Conservation (phyloP, 2,797 vertebrate genomes). For the Cyprinella venusta region DNA sequence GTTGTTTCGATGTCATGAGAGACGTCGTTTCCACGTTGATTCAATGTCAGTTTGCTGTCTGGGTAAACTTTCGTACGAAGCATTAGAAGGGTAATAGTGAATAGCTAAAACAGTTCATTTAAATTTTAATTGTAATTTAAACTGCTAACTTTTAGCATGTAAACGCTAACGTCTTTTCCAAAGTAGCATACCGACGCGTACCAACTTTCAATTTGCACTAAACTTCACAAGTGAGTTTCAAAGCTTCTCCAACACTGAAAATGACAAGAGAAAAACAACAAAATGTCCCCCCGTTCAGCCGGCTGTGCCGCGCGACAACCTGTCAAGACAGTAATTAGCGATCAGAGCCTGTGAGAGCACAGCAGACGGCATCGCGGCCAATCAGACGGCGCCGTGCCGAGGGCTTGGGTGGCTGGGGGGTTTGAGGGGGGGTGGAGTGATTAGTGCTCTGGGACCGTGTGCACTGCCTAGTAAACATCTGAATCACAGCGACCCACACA, state of each 20-base stretch:
- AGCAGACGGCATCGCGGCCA: slow-evolving; percentile 26
- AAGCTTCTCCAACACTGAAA: slow-evolving; percentile 10
- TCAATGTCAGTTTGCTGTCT: too few relatives aligned
- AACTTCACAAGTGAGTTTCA: neutral
- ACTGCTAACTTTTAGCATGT: neutral
- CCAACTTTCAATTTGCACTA: neutral
- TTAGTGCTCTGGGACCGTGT: slow-evolving; percentile 36
- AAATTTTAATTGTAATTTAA: neutral
- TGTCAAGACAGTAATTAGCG: slow-evolving; percentile 53
- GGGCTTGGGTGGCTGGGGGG: slow-evolving; percentile 13
- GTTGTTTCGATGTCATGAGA: too few relatives aligned
- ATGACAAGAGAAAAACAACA: slow-evolving; percentile 2
- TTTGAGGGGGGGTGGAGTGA: slow-evolving; percentile 12
- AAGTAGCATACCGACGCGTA: neutral
- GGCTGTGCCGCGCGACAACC: slow-evolving; percentile 10
- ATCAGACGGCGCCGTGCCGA: slow-evolving; percentile 17
- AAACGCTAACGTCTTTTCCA: neutral
- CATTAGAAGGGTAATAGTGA: neutral
- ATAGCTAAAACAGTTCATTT: neutral
- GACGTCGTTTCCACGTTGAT: too few relatives aligned
- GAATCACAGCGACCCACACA: neutral
- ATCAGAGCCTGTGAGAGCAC: slow-evolving; percentile 28
- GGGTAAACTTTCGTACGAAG: neutral
- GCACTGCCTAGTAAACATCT: slow-evolving; percentile 31
- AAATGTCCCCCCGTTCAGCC: neutral